Base-by-base conservation (phyloP, 2,888 invertebrate species). In the Sphaeridia pumilis region DNA sequence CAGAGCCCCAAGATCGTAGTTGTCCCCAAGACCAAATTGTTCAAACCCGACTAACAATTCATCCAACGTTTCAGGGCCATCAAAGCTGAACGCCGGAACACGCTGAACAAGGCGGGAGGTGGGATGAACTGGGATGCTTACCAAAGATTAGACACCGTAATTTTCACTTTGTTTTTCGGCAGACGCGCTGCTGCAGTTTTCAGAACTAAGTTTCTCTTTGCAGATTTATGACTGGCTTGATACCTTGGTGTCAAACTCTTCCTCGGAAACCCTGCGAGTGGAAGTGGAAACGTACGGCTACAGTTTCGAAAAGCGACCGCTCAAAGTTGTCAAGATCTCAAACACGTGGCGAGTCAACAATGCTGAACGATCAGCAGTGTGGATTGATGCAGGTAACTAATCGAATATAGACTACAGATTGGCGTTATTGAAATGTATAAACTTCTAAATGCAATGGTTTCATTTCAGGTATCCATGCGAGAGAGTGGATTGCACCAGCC, bases 401-500 rank as follows among this genome's bases (percentile, higher is more conserved):
- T 21, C 20, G 17, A 22, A 5, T 22, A 17, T 12, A 31, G 12
- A 17, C 42, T 42, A 47, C 10, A 20, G 17, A 41, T 17, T 10
- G 7, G 20, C 4, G 4, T 3, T n/a, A n/a, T n/a, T n/a, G n/a
- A n/a, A n/a, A n/a, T n/a, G n/a, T n/a, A n/a, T n/a, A n/a, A n/a
- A n/a, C n/a, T n/a, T n/a, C n/a, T n/a, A n/a, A n/a, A n/a, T n/a
- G n/a, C n/a, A n/a, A n/a, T n/a, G n/a, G n/a, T 4, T 3, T 21
- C 2, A 10, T 47, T 47, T 7, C 46, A 71, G 73, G 86, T n/a
- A 88, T 88, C 59, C 89, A 90, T 66, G 85, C 88, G 0, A 77
- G 93, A 22, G 94, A 94, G 74, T 94, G 87, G 87, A 83, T 87
- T 60, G 77, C 83, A 2, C 82, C 84, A 0, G 84, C 87, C 0